Evolutionary conservation across 2,888 invertebrate genomes (phyloP).

Genomic region (Diarsia rubi): DNA sequence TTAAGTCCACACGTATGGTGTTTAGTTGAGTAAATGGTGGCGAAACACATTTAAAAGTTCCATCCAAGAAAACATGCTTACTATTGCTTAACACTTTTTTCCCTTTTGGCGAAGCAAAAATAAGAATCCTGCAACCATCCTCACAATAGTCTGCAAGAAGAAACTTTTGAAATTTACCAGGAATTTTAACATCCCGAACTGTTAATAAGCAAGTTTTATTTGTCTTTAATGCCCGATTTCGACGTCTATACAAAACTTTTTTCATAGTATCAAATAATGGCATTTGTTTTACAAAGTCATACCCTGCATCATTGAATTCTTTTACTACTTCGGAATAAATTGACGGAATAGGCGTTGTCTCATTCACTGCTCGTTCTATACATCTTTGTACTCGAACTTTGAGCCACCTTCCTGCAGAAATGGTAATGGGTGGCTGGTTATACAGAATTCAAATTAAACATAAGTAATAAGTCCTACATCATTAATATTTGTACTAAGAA

Average conservation of each 20-base stretch:
- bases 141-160: conserved; percentile 1
- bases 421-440: too few relatives aligned
- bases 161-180: background rate
- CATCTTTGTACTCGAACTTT: too few relatives aligned
- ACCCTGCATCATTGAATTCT: background rate
- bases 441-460: too few relatives aligned
- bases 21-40: conserved; percentile 4
- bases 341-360: conserved; percentile 1
- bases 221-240: background rate
- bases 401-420: too few relatives aligned
- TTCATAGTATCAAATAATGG: background rate
- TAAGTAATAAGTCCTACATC: too few relatives aligned
- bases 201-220: background rate
- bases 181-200: background rate
- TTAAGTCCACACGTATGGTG: background rate
- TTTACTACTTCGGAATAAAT: background rate
- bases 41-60: background rate
- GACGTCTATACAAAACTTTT: conserved; percentile 1
- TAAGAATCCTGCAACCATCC: background rate
- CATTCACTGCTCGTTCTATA: background rate
- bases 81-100: background rate
- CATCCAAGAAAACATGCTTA: background rate
- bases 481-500: too few relatives aligned
- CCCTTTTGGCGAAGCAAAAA: background rate
- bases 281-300: background rate